These are phyloP conservation scores for Pseudonaja textilis DNA, from an alignment of 2,113 vertebrate species.

Conservation along the genomic window DNA sequence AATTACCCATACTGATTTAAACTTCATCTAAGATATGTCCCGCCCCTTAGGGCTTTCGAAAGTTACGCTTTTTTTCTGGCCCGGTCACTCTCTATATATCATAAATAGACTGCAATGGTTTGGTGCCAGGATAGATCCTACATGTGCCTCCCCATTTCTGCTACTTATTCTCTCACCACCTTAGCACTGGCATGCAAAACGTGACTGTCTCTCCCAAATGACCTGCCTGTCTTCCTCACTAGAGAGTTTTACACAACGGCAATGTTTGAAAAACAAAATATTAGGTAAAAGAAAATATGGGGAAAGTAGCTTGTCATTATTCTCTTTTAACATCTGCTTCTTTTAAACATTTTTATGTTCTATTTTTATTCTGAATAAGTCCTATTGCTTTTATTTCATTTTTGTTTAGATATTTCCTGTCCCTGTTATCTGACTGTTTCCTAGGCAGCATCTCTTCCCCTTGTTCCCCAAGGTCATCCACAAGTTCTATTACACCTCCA, in stretches of 20 bases:
- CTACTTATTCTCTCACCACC: neutral
- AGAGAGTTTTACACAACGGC: neutral
- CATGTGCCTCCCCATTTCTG: neutral
- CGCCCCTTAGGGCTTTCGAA: neutral
- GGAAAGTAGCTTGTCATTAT: neutral
- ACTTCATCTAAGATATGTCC: neutral
- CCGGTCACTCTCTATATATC: neutral
- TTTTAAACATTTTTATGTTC: neutral
- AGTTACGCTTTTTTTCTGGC: neutral
- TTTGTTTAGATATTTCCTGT: neutral
- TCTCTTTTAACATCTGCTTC: neutral
- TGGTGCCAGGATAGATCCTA: neutral
- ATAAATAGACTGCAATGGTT: neutral
- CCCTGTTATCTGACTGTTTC: neutral
- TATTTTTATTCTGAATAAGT: neutral
- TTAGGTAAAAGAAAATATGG: neutral
- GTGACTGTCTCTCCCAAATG: neutral
- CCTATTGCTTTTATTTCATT: neutral
- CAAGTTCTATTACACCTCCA: neutral
- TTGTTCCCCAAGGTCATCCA: neutral
- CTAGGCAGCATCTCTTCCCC: neutral
- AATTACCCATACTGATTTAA: neutral
- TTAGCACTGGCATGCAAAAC: neutral
- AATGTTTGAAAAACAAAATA: neutral
- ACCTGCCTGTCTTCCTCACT: neutral